Conservation (phyloP, 1,140 invertebrate genomes). For the Magallana gigas region DNA sequence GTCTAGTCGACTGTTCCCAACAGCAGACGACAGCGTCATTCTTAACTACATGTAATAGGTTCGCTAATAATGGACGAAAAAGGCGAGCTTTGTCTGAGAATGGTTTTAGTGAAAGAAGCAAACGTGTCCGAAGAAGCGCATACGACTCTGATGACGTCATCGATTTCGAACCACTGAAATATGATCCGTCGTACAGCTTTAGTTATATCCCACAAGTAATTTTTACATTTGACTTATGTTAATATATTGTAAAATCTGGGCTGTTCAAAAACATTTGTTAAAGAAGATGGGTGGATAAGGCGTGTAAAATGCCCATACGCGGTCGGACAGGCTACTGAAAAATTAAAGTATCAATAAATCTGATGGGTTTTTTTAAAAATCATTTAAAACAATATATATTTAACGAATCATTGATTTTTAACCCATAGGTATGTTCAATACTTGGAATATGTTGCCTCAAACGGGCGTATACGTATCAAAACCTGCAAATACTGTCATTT, state of each 20-base stretch:
- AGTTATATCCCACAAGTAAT: background rate
- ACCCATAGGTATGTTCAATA: too few species aligned
- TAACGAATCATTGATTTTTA: too few species aligned
- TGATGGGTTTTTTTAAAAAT: too few species aligned
- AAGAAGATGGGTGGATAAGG: too few species aligned
- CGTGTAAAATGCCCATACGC: too few species aligned
- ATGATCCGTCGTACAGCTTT: background rate
- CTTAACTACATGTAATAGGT: background rate
- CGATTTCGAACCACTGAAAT: background rate
- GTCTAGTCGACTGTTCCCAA: background rate
- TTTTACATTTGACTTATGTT: background rate
- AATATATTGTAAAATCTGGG: background rate
- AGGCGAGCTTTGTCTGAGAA: background rate
- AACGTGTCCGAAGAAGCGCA: background rate
- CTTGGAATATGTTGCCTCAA: too few species aligned
- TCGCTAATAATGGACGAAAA: background rate
- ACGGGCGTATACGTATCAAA: too few species aligned
- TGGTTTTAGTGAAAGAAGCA: background rate
- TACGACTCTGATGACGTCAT: background rate
- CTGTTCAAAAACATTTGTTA: background rate
- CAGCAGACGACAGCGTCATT: background rate
- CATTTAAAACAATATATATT: too few species aligned
- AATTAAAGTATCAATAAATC: too few species aligned
- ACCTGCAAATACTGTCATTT: too few species aligned
- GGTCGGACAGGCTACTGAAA: too few species aligned